These are phyloP conservation scores for Anthrax anthrax DNA, from an alignment of 2,888 invertebrate genomes.

Conservation along the genomic window DNA sequence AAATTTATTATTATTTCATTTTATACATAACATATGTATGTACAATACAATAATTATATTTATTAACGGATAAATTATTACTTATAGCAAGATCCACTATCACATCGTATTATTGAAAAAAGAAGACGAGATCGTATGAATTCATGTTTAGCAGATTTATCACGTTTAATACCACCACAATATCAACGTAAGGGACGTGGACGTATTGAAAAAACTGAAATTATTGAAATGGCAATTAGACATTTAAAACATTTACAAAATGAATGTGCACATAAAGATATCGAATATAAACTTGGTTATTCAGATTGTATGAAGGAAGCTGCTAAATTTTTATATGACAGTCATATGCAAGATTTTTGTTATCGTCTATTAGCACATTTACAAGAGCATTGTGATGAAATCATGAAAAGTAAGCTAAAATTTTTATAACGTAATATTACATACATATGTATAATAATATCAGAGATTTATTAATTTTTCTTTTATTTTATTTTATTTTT, in stretches of 20 bases:
- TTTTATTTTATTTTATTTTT: not conserved
- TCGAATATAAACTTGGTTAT: slow-evolving; percentile 64
- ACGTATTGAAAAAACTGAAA: slow-evolving; percentile 93
- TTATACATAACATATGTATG: not conserved
- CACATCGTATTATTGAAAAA: slow-evolving; percentile 96
- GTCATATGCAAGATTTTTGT: slow-evolving; percentile 70
- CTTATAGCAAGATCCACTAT: slow-evolving; percentile 80
- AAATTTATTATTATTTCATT: not conserved
- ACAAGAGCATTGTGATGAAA: slow-evolving; percentile 63
- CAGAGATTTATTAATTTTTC: not conserved
- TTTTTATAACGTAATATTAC: not conserved
- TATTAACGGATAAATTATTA: no score
- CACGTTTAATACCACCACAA: slow-evolving; percentile 81
- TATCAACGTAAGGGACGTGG: slow-evolving; percentile 91
- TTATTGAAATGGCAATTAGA: slow-evolving; percentile 94
- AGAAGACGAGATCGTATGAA: slow-evolving; percentile 92
- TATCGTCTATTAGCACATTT: slow-evolving; percentile 67
- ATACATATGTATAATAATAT: not conserved
- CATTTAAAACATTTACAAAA: slow-evolving; percentile 83
- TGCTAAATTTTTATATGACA: slow-evolving; percentile 76
- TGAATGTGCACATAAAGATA: slow-evolving; percentile 33
- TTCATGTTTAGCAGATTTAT: slow-evolving; percentile 87
- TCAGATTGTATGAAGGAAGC: slow-evolving; percentile 84
- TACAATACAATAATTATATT: no score
- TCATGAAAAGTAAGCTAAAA: slow-evolving; percentile 38